phyloP scores from a whole-genome alignment of 1,140 invertebrate species.

The Conus betulinus region DNA sequence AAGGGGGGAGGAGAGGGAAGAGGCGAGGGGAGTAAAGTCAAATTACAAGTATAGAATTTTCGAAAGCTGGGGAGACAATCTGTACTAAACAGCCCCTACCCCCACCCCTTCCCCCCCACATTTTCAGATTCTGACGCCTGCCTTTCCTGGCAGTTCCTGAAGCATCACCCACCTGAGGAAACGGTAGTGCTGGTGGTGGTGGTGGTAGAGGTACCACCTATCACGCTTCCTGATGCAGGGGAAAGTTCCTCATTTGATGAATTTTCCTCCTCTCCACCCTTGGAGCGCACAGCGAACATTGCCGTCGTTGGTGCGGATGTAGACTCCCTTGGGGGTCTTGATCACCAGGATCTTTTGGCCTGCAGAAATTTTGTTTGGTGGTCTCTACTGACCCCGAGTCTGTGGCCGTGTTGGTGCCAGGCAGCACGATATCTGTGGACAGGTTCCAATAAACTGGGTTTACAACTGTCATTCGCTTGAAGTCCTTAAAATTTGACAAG shows the following conservation, averaged over 20 bases:
- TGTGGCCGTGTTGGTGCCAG: conserved; percentile 83
- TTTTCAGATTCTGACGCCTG: no score
- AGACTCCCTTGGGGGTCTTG: conserved; percentile 95
- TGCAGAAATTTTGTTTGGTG: conserved; percentile 84
- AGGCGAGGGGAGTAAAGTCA: no score
- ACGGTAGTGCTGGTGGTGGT: conserved; percentile 49
- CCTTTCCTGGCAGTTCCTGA: no score
- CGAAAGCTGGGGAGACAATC: no score
- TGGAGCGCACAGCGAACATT: conserved; percentile 91
- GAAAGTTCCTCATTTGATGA: not conserved
- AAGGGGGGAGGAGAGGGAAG: no score
- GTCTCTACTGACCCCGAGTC: conserved; percentile 84
- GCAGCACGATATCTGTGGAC: conserved; percentile 90
- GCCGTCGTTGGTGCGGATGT: conserved; percentile 95
- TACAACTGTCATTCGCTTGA: no score
- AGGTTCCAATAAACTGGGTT: no score
- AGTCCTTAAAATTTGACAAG: no score
- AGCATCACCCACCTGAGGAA: no score
- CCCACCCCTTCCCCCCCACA: no score
- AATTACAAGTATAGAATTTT: no score
- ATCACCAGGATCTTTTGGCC: conserved; percentile 95
- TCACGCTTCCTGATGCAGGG: not conserved
- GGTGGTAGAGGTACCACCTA: conserved; percentile 36
- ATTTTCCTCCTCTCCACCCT: conserved; percentile 27
- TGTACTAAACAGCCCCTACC: no score